Base-by-base conservation (phyloP, 2,797 vertebrate genomes). In the Phrynocephalus forsythii region DNA sequence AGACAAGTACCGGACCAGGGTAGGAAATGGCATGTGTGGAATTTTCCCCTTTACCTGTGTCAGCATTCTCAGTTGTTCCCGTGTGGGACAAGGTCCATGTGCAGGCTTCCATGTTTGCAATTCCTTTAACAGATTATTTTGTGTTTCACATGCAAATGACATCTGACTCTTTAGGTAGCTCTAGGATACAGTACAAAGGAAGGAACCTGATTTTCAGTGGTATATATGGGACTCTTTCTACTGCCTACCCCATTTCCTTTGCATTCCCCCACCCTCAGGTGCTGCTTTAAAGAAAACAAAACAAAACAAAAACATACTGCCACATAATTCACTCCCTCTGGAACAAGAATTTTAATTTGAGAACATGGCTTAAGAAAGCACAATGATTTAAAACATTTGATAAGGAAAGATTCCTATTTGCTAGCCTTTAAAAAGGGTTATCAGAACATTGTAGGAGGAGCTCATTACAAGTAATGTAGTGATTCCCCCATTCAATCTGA, bases 341-440 rank as follows among this genome's bases (percentile, higher is more conserved):
- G 68, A 73, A 48, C 80, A 80, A 50, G 38, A 50, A 82, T 82
- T 81, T 85, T 86, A 82, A 81, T 82, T 81, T 82, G 38, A 75
- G 20, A 82, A 82, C 50, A 86, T 4, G 13, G 56, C 56, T 56
- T 50, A 73, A 22, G 10, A 75, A 71, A 81, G n/a, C 3, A 66
- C 48, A 68, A 56, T 67, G 72, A 50, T 63, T 83, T 69, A 78
- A 69, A 52, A 73, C 63, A 38, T 9, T 75, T 20, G 78, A 60
- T 48, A 38, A n/a, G 83, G 30, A 76, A 85, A 73, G 16, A 44
- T 82, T 76, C 30, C 38, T 44, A 75, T 81, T 81, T 76, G 48
- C 48, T 67, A 67, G n/a, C 7, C 50, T 38, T 10, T 83, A n/a
- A 67, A 52, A 2, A 77, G 73, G 52, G 30, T 84, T 50, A 26